Evolutionary conservation across 2,113 vertebrate genomes (phyloP).

Genomic region (Arvicanthis niloticus): DNA sequence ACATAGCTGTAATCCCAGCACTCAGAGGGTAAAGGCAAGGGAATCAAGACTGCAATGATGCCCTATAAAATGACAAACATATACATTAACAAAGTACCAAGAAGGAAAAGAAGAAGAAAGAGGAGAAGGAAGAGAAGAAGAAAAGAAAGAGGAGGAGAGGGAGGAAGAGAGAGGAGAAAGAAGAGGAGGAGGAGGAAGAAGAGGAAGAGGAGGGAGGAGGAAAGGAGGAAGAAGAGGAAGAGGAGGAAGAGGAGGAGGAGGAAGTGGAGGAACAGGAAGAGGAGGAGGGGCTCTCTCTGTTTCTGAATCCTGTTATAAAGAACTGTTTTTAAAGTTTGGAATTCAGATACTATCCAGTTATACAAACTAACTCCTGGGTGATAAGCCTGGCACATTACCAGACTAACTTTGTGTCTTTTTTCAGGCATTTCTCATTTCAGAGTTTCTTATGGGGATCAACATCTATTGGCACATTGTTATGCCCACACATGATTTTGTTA

Average conservation of each 20-base stretch:
- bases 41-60: neutral
- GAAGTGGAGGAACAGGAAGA: neutral
- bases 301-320: neutral
- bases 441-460: neutral
- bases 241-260: no score
- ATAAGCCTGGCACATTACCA: neutral
- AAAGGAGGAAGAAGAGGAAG: no score
- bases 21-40: neutral
- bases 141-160: no score
- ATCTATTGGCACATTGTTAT: neutral
- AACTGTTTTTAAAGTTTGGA: neutral
- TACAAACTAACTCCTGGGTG: neutral
- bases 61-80: neutral
- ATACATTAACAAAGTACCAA: neutral
- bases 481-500: neutral
- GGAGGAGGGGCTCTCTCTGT: neutral
- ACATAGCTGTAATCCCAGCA: neutral
- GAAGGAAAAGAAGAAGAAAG: no score
- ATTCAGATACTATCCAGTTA: neutral
- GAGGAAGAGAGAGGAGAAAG: no score
- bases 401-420: neutral
- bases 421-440: conserved; percentile 5
- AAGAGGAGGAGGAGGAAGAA: no score
- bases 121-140: no score
- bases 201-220: no score